Evolutionary conservation across 1,140 invertebrate species (phyloP), one percentile per base, ranked within the genome.

Genomic region (Drosophila kikkawai): DNA sequence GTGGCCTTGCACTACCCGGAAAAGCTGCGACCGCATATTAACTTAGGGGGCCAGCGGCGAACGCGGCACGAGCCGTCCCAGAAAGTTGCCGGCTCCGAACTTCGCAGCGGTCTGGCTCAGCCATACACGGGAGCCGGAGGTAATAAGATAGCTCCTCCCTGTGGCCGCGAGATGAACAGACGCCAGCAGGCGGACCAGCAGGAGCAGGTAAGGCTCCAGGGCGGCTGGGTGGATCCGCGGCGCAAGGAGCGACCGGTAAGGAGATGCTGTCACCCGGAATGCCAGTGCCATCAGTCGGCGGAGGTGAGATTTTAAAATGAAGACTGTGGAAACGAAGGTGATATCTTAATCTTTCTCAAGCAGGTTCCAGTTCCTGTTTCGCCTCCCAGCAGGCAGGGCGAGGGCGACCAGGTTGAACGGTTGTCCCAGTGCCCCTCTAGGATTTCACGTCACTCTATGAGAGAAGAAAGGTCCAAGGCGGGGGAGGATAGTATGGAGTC

Each of bases 1-100:
- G 76, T 79, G 2, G 67, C 70, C 1, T 32, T 65, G 0, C 58
- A 79, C 42, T 79, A 79, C 7, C 0, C 58, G 19, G 76, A 79
- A 2, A 77, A 61, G 44, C 9, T 51, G 41, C 76, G 75, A 7
- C 75, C 75, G 1, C 57, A 11, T 9, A 13, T 26, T 2, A 26
- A 3, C 7, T 12, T 12, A 1, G 47, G 22, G 4, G 32, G 9
- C 4, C 42, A 19, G 15, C 51, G 47, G 9, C 58, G 36, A 4
- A 12, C 32, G 0, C 44, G 66, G 4, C 19, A 19, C 2, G 26
- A 29, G 4, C 4, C 26, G 4, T 6, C 26, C 26, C 26, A 29
- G 26, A 29, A 29, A 5, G 6, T 29, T 6, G 26, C 17, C 4
- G 6, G 6, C 6, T 1, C 17, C 1, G 42, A 70, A 0, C 7